A percentile compares a stretch with the other conserved stretches of the same genome.
phyloP scores from a whole-genome alignment of 2,113 vertebrate genomes.

The Rhinopomastus cyanomelas region DNA sequence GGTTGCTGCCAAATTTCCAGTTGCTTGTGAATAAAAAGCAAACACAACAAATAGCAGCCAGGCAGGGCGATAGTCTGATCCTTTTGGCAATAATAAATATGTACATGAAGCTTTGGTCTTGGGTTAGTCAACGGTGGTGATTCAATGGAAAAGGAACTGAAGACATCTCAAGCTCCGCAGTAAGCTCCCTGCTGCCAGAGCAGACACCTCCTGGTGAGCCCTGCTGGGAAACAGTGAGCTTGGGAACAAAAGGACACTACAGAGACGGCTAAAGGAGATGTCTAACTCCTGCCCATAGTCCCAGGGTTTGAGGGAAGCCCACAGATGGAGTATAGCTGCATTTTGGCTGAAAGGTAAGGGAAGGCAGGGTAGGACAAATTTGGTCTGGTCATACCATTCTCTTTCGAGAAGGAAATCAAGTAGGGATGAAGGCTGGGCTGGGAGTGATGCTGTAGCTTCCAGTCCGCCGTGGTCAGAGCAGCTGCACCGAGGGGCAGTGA shows the following conservation, averaged over 20 bases:
- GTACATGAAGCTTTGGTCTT: neutral
- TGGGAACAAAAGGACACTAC: neutral
- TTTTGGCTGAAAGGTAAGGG: neutral
- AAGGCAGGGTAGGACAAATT: neutral
- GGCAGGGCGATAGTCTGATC: neutral
- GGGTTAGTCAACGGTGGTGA: neutral
- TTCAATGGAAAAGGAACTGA: neutral
- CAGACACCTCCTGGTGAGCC: conserved; percentile 12
- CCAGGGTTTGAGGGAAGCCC: neutral
- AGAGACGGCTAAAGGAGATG: neutral
- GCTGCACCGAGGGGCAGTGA: neutral
- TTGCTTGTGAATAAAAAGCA: neutral
- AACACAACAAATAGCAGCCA: neutral
- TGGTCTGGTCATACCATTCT: no score
- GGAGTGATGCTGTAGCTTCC: neutral
- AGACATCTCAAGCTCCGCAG: neutral
- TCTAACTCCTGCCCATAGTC: neutral
- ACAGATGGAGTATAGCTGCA: neutral
- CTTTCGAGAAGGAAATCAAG: neutral
- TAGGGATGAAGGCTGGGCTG: neutral
- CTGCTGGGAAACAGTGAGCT: neutral
- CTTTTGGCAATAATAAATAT: neutral
- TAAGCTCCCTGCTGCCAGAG: neutral
- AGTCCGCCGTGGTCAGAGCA: neutral
- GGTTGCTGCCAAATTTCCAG: neutral